Percentiles rank a stretch among this genome's conserved stretches.
Conservation (phyloP, 2,113 vertebrate species). For the Phalacrocorax brasilianus region DNA sequence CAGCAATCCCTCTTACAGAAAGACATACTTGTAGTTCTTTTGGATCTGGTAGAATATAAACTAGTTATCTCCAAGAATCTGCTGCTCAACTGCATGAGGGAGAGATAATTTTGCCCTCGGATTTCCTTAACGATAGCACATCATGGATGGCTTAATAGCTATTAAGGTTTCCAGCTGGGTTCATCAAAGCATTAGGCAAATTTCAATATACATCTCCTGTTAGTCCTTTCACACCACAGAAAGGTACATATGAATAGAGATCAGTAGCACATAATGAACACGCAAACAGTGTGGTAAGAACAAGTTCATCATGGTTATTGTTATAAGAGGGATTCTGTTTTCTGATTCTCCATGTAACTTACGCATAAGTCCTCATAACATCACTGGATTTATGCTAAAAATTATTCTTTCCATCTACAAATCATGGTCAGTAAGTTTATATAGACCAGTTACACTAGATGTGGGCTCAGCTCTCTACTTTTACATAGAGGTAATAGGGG, state of each 20-base stretch:
- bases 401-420: neutral
- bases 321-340: neutral
- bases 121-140: neutral
- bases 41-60: neutral
- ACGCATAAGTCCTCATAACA: neutral
- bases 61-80: neutral
- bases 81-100: neutral
- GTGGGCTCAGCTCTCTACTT: neutral
- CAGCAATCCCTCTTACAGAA: neutral
- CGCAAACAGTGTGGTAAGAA: neutral
- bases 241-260: neutral
- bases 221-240: neutral
- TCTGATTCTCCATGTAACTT: neutral
- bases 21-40: neutral
- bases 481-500: neutral
- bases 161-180: neutral
- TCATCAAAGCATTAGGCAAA: neutral
- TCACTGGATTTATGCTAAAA: neutral
- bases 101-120: neutral
- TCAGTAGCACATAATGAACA: neutral
- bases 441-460: neutral
- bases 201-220: neutral
- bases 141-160: neutral
- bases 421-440: neutral
- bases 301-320: neutral